These are phyloP conservation scores for Liodrosophila aerea DNA, from an alignment of 2,888 invertebrate species.

Conservation along the genomic window DNA sequence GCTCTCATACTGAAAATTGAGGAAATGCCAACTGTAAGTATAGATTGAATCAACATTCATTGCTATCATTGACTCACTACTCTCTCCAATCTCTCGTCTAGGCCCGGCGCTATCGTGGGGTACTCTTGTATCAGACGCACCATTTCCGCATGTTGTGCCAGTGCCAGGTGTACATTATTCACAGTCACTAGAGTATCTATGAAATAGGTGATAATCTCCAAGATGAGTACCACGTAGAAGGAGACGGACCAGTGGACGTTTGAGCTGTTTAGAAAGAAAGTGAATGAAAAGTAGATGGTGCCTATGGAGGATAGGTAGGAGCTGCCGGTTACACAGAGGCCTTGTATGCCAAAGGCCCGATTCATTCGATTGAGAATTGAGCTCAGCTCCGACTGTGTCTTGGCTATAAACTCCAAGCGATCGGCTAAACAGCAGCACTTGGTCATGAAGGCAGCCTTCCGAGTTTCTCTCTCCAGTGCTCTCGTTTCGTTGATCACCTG, in stretches of 20 bases:
- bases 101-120: neutral
- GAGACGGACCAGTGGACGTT: neutral
- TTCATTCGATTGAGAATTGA: neutral
- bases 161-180: neutral
- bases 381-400: neutral
- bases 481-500: neutral
- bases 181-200: neutral
- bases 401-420: slow-evolving; percentile 2
- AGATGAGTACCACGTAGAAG: neutral
- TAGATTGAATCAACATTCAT: too few relatives aligned
- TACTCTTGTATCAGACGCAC: neutral
- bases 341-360: slow-evolving; percentile 1
- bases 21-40: too few relatives aligned
- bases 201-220: neutral
- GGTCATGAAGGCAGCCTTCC: neutral
- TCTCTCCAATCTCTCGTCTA: slow-evolving; percentile 2
- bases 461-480: neutral
- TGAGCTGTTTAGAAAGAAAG: neutral
- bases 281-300: neutral
- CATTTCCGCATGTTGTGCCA: slow-evolving; percentile 9
- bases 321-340: neutral
- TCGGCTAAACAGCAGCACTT: slow-evolving; percentile 7
- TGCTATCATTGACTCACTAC: slow-evolving; percentile 7
- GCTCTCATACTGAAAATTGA: too few relatives aligned
- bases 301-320: neutral